Evolutionary conservation across 1,140 invertebrate species (phyloP).

Genomic region (Hyles euphorbiae): DNA sequence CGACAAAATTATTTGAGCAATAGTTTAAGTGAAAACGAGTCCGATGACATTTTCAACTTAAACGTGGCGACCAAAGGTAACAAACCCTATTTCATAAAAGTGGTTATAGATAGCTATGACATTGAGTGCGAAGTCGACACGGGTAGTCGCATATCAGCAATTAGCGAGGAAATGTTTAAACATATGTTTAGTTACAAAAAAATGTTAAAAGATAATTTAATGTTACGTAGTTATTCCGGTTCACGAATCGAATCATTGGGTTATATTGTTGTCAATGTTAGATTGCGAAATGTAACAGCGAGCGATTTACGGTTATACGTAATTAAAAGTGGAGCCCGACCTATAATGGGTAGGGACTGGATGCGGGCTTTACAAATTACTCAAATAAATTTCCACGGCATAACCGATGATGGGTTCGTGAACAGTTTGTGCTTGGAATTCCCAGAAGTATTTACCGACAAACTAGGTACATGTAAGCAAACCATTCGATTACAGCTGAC

Average conservation of each 20-base stretch:
- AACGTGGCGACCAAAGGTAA: conserved; percentile 11
- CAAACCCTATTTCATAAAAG: conserved; percentile 15
- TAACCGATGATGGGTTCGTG: conserved; percentile 19
- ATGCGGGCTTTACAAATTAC: conserved; percentile 5
- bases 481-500: conserved; percentile 23
- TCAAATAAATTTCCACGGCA: conserved; percentile 18
- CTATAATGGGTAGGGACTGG: conserved; percentile 16
- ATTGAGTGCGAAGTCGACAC: conserved; percentile 1
- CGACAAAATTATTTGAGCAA: too few relatives aligned
- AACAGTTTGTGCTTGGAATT: conserved; percentile 20
- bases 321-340: conserved; percentile 27
- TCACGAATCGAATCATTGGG: conserved; percentile 16
- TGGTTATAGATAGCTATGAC: conserved; percentile 4
- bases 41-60: conserved; percentile 10
- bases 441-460: conserved; percentile 30
- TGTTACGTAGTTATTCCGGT: conserved; percentile 14
- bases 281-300: neutral
- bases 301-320: conserved; percentile 25
- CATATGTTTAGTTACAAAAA: conserved; percentile 1
- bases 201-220: conserved; percentile 8
- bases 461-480: conserved; percentile 28
- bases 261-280: conserved; percentile 12
- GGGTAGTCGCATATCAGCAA: conserved; percentile 8
- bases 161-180: conserved; percentile 8
- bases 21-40: conserved; percentile 9